Base-by-base conservation (phyloP, 2,113 vertebrate genomes). In the Chunga burmeisteri region DNA sequence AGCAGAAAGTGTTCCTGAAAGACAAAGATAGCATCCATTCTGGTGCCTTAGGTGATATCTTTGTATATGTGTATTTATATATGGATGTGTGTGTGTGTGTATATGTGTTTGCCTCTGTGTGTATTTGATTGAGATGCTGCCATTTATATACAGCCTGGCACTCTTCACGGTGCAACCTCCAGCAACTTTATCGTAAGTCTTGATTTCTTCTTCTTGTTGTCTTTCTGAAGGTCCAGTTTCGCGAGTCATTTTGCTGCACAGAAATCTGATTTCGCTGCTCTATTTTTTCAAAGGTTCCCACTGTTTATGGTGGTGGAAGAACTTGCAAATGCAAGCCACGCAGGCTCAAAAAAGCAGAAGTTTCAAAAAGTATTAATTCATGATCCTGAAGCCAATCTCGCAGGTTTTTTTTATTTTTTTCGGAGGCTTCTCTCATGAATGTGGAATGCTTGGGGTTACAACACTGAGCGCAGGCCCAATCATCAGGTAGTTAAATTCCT, bases 401-500 rank as follows among this genome's bases (percentile, higher is more conserved):
- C 93, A 94, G 91, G 65, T 71, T 94, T 94, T 94, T 94, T 19
- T 2, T 89, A 26, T 62, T 82, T 84, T 88, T 89, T 68, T 89
- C 38, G 34, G 67, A 87, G 84, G 46, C 74, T 97, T 95, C 71
- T 89, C 80, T 97, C 94, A 95, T 95, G 88, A 89, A 88, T 96
- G 85, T 97, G 95, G 93, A 96, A 97, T 96, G 95, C 71, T 96
- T 97, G 95, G 91, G 93, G 93, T 95, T 96, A 91, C 95, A 96
- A 94, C 84, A 70, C 58, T 93, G 71, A 95, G 89, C 25, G 4
- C 63, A 96, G 87, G 84, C 86, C 94, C 94, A 96, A 94, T 97
- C 95, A 96, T 97, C 97, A 97, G 95, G 94, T 97, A 97, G 91
- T 96, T 97, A 96, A 94, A 96, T 95, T 96, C 95, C 89, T 96